phyloP scores from a whole-genome alignment of 2,888 invertebrate genomes.

The Leptinotarsa peninsularis region DNA sequence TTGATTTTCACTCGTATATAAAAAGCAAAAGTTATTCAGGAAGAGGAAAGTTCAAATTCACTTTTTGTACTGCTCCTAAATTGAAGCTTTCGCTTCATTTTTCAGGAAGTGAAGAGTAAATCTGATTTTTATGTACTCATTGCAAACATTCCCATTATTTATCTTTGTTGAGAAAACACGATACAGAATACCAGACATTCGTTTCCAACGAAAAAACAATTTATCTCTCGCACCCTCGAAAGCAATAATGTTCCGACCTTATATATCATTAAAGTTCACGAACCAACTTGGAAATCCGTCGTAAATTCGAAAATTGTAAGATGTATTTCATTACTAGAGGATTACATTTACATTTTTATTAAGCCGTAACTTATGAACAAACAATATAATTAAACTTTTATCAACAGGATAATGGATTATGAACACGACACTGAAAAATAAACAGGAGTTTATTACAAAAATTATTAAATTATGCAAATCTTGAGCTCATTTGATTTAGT shows the following conservation, averaged over 20 bases:
- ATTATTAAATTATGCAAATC: slow-evolving; percentile 36
- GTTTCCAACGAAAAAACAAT: neutral
- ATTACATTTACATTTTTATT: slow-evolving; percentile 49
- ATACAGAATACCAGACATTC: neutral
- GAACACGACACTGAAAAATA: slow-evolving; percentile 40
- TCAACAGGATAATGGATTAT: slow-evolving; percentile 42
- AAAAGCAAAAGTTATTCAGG: too few species aligned
- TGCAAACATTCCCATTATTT: neutral
- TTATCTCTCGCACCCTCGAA: slow-evolving; percentile 1
- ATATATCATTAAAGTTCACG: slow-evolving; percentile 19
- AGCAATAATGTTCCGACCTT: slow-evolving; percentile 3
- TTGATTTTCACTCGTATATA: too few species aligned
- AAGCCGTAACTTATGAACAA: slow-evolving; percentile 48
- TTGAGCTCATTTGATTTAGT: slow-evolving; percentile 30
- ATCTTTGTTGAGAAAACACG: neutral
- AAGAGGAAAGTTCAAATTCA: too few species aligned
- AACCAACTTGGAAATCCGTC: neutral
- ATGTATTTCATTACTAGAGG: slow-evolving; percentile 18
- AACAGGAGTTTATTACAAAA: slow-evolving; percentile 36
- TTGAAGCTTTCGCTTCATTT: too few species aligned
- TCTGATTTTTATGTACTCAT: neutral
- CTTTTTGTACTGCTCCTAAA: too few species aligned
- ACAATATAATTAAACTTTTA: slow-evolving; percentile 50
- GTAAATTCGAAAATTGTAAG: slow-evolving; percentile 16
- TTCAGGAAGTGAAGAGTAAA: too few species aligned